phyloP scores from a whole-genome alignment of 2,888 invertebrate species.

The Octodonta nipae region DNA sequence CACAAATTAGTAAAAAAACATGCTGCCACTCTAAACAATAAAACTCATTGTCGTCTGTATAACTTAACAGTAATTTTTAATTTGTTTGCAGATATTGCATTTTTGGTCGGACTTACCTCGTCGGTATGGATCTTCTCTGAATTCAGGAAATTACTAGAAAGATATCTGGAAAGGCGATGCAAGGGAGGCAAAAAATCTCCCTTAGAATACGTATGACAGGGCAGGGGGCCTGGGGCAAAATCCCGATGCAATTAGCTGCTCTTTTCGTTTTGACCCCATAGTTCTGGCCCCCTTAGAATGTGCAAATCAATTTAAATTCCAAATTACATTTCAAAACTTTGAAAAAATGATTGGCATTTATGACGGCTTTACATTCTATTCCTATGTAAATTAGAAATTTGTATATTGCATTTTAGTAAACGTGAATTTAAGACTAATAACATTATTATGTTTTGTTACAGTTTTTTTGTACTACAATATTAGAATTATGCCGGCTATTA shows the following conservation, averaged over 20 bases:
- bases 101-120: conserved; percentile 84
- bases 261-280: conserved; percentile 24
- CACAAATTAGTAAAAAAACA: too few relatives aligned
- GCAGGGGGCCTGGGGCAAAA: conserved; percentile 34
- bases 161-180: conserved; percentile 50
- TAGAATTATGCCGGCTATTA: too few relatives aligned
- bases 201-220: conserved; percentile 65
- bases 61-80: too few relatives aligned
- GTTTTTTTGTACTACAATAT: too few relatives aligned
- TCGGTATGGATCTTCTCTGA: conserved; percentile 91
- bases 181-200: conserved; percentile 33
- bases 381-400: too few relatives aligned
- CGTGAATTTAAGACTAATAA: too few relatives aligned
- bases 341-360: too few relatives aligned
- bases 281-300: conserved; percentile 26
- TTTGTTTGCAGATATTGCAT: conserved; percentile 72
- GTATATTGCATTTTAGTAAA: too few relatives aligned
- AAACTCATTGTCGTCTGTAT: too few relatives aligned
- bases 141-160: conserved; percentile 75
- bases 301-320: conserved; percentile 16
- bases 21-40: too few relatives aligned
- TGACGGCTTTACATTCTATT: too few relatives aligned
- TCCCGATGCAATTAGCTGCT: conserved; percentile 32
- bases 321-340: conserved; percentile 5
- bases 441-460: too few relatives aligned